Percentiles rank a stretch among this genome's conserved stretches.
These are phyloP conservation scores for Tachycineta bicolor DNA, from an alignment of 2,113 vertebrate species.

Conservation along the genomic window DNA sequence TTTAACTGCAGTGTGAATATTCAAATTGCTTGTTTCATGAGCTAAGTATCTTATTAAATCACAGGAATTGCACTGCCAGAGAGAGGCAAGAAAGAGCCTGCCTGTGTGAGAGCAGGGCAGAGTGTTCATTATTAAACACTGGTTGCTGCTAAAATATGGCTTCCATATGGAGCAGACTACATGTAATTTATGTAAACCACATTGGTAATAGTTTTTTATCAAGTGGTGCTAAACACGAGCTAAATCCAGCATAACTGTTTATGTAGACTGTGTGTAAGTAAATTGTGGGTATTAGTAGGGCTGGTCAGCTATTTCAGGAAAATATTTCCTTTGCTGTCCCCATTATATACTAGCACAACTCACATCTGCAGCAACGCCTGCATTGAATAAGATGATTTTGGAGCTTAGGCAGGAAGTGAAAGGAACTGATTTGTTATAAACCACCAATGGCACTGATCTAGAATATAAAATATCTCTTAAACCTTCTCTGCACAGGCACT, in stretches of 20 bases:
- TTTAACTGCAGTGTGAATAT: constrained; percentile 85
- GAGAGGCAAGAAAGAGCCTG: background rate
- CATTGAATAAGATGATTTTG: background rate
- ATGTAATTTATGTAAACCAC: constrained; percentile 68
- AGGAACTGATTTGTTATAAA: background rate
- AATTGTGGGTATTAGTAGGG: constrained; percentile 36
- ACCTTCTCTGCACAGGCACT: background rate
- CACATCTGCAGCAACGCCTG: background rate
- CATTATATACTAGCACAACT: background rate
- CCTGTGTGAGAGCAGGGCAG: background rate
- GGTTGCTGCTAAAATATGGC: constrained; percentile 64
- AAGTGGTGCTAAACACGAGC: constrained; percentile 54
- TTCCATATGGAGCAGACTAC: constrained; percentile 65
- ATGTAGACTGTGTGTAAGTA: constrained; percentile 33
- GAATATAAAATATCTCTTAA: background rate
- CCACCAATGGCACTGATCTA: background rate
- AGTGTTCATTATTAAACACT: constrained; percentile 55
- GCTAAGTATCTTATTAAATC: constrained; percentile 81
- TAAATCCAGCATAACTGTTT: constrained; percentile 38
- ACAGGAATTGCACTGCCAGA: background rate
- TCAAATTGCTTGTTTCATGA: constrained; percentile 83
- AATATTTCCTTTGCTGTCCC: background rate
- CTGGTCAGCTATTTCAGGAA: constrained; percentile 39
- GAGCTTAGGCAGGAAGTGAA: background rate
- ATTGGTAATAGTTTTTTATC: constrained; percentile 65